Evolutionary conservation across 2,797 vertebrate genomes (phyloP), one percentile per base, ranked within the genome.

Genomic region (Psittacula derbiana): DNA sequence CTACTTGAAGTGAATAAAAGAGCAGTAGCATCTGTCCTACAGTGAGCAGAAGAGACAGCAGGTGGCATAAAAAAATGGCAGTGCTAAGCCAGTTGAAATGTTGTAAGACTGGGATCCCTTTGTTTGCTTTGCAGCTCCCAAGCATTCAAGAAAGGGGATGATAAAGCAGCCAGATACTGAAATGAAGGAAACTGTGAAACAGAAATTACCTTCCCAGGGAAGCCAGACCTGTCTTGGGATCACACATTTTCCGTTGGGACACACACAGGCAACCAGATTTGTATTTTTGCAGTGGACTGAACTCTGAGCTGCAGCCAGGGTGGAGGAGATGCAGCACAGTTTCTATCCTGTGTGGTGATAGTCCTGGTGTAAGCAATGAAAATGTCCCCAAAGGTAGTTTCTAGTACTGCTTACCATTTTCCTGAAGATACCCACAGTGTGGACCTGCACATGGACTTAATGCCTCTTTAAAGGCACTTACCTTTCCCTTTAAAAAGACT

Each of bases 341-440:
- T 75, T 82, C 71, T 64, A 10, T 21, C 11, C 23, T 6, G 5
- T 18, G 25, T 65, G 33, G 17, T 1, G 2, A 20, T 16, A 46
- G 10, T 44, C 31, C 28, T 55, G 36, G 11, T 28, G 20, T 24
- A 74, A 43, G 27, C 20, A 52, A 53, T 4, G 4, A 46, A 80
- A 91, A 43, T 0, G 0, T 49, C 7, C 19, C 19, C 23, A 57
- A 49, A 84, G 12, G 18, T n/a, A 38, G 3, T 61, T 78, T 78
- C 57, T 57, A 28, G 12, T 50, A 12, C 11, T 53, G 10, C 10
- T 43, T 21, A 43, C 25, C 23, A 21, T 12, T 57, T 9, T 8
- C 25, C 53, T 5, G 7, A 30, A 36, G 47, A 44, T 7, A 57
- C 3, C 7, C 15, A 53, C 4, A 17, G 2, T 2, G 1, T 6